Conservation (phyloP, 2,113 vertebrate genomes). For the Lagopus leucura region DNA sequence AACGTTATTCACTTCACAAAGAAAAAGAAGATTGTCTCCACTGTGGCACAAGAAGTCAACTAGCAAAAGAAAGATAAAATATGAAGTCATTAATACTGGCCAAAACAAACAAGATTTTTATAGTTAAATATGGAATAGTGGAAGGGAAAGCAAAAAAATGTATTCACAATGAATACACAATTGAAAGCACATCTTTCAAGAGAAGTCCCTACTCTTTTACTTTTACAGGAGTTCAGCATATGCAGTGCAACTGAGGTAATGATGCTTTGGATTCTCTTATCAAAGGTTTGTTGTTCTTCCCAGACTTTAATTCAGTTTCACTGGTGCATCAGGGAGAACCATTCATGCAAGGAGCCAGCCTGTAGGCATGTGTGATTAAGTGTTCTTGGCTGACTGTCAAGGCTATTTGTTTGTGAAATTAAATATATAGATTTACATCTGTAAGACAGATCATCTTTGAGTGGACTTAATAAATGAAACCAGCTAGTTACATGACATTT, state of each 20-base stretch:
- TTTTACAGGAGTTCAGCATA: neutral
- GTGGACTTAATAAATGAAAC: neutral
- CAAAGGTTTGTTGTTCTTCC: neutral
- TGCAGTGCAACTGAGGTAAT: neutral
- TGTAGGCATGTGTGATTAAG: neutral
- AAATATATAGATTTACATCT: neutral
- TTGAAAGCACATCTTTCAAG: neutral
- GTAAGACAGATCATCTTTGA: neutral
- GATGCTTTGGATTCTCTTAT: neutral
- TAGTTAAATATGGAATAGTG: neutral
- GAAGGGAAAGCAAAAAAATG: neutral
- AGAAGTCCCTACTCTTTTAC: neutral
- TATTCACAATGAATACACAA: neutral
- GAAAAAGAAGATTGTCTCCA: neutral
- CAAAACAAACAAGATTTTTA: conserved; percentile 3
- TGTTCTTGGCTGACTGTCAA: neutral
- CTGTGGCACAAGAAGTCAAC: neutral
- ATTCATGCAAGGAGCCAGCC: neutral
- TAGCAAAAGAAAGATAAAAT: neutral
- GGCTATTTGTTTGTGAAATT: neutral
- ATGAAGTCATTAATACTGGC: neutral
- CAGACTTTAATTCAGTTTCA: neutral
- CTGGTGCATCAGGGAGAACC: neutral
- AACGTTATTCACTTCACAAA: conserved; percentile 22
- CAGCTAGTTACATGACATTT: neutral